A percentile compares a stretch with the other conserved stretches of the same genome.
phyloP scores from a whole-genome alignment of 2,888 invertebrate genomes.

The Ellobium chinense region DNA sequence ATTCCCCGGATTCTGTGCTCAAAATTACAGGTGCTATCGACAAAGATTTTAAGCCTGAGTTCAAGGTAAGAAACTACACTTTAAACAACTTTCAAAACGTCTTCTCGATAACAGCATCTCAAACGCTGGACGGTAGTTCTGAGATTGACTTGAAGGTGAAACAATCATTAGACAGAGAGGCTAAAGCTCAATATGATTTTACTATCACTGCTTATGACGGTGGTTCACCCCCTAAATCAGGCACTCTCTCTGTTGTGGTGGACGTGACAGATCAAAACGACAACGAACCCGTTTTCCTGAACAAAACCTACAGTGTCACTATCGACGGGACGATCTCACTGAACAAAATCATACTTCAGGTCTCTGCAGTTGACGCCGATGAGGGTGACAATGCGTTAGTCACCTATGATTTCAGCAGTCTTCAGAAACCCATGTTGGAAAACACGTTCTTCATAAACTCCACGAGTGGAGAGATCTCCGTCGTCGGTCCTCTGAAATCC shows the following conservation, averaged over 20 bases:
- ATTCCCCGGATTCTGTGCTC: conserved; percentile 25
- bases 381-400: conserved; percentile 41
- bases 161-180: conserved; percentile 87
- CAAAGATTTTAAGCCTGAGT: conserved; percentile 39
- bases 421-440: conserved; percentile 39
- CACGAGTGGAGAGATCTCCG: conserved; percentile 34
- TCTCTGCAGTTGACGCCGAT: conserved; percentile 95
- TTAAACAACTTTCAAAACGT: conserved; percentile 84
- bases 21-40: conserved; percentile 48
- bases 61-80: conserved; percentile 41
- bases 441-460: conserved; percentile 27
- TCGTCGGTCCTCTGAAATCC: conserved; percentile 24
- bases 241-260: conserved; percentile 84
- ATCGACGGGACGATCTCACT: conserved; percentile 93
- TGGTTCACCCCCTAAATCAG: conserved; percentile 86
- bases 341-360: conserved; percentile 91
- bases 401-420: conserved; percentile 48
- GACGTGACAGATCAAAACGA: conserved; percentile 97
- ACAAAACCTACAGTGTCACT: conserved; percentile 87
- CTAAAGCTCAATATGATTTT: conserved; percentile 89
- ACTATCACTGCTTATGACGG: conserved; percentile 91
- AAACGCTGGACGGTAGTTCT: conserved; percentile 46
- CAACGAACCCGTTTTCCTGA: conserved; percentile 91
- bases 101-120: conserved; percentile 77
- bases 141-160: conserved; percentile 91